phyloP scores from a whole-genome alignment of 37 sponge, comb jelly and placozoan genomes.

The Amphimedon queenslandica region DNA sequence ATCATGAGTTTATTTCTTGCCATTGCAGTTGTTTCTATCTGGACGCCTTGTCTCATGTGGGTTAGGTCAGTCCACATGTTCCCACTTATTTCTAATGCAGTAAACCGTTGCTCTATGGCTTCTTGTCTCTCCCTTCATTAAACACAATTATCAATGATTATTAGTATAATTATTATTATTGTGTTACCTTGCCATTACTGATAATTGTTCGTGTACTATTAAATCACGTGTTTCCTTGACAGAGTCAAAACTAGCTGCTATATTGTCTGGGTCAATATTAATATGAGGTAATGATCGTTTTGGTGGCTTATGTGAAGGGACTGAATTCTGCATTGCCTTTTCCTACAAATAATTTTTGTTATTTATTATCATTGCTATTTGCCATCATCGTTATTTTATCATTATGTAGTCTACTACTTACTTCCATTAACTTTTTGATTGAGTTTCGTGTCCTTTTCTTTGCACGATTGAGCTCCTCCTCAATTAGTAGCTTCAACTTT shows the following conservation, averaged over 20 bases:
- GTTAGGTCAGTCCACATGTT: conserved; percentile 42
- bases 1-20: conserved; percentile 61
- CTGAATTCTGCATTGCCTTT: no score
- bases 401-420: no score
- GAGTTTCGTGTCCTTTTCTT: conserved; percentile 31
- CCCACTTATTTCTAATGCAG: conserved; percentile 18
- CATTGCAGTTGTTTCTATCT: conserved; percentile 64
- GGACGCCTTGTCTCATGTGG: conserved; percentile 55
- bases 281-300: not conserved
- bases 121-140: conserved; percentile 33
- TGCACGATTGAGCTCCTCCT: conserved; percentile 49
- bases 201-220: conserved; percentile 67
- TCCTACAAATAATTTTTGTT: no score
- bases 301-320: not conserved
- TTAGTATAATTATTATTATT: not conserved
- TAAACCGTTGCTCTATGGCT: conserved; percentile 45
- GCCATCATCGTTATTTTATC: no score
- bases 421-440: conserved; percentile 26
- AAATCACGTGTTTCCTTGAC: conserved; percentile 21
- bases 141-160: not conserved
- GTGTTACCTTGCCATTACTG: conserved; percentile 57
- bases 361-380: no score
- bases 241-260: conserved; percentile 5
- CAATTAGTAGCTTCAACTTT: conserved; percentile 18
- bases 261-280: conserved; percentile 8